A percentile compares a stretch with the other conserved stretches of the same genome.
These are phyloP conservation scores for Dendrocincla fuliginosa DNA, from an alignment of 2,797 vertebrate genomes.

Conservation along the genomic window DNA sequence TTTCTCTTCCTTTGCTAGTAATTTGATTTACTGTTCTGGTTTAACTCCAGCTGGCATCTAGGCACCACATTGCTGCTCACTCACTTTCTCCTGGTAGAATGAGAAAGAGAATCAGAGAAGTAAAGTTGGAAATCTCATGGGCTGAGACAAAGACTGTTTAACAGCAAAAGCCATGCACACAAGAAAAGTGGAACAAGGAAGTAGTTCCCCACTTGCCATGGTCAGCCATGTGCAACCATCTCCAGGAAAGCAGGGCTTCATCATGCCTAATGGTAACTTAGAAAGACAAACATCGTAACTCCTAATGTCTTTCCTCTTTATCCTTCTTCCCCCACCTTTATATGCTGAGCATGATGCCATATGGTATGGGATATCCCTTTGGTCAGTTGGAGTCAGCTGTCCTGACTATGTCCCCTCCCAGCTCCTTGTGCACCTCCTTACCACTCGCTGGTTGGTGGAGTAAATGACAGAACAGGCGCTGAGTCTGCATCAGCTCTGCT, in stretches of 20 bases:
- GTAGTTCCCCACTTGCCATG: background rate
- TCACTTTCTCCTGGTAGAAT: background rate
- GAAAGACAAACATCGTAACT: background rate
- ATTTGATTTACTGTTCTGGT: background rate
- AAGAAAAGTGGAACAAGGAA: background rate
- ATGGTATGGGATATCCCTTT: background rate
- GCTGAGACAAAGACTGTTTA: background rate
- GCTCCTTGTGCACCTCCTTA: background rate
- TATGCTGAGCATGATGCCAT: background rate
- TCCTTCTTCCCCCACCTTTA: background rate
- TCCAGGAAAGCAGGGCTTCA: background rate
- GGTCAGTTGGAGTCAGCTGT: background rate
- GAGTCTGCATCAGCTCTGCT: background rate
- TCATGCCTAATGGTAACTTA: background rate
- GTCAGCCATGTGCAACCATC: background rate
- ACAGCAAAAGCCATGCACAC: background rate
- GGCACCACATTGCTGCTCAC: background rate
- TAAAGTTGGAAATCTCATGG: background rate
- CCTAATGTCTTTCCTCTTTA: accelerated
- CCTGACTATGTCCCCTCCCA: accelerated
- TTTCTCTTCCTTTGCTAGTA: background rate
- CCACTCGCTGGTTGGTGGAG: background rate
- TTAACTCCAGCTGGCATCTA: background rate
- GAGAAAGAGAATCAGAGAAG: background rate
- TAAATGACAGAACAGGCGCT: background rate